Percentiles rank a stretch among this genome's conserved stretches.
Evolutionary conservation across 2,113 vertebrate genomes (phyloP).

Genomic region (Halcyon senegalensis): DNA sequence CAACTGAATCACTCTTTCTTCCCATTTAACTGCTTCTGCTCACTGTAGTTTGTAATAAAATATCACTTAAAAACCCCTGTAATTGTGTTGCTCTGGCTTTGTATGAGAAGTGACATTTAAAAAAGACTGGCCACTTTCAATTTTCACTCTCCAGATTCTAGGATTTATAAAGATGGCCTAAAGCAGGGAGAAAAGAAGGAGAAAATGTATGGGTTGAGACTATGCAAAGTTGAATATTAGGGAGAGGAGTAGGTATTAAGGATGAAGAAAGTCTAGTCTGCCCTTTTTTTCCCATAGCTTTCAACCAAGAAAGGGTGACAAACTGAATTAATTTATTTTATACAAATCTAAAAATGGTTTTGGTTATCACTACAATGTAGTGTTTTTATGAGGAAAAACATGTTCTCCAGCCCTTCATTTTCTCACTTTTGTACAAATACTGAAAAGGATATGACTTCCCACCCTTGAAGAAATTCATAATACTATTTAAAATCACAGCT

Average conservation of each 20-base stretch:
- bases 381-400: not conserved
- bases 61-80: not conserved
- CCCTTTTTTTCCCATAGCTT: not conserved
- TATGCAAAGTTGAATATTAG: not conserved
- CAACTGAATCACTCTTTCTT: slow-evolving; percentile 2
- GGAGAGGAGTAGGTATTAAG: not conserved
- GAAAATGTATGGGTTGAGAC: not conserved
- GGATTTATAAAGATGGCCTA: not conserved
- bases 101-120: not conserved
- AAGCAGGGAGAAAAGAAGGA: not conserved
- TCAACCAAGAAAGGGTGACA: not conserved
- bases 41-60: not conserved
- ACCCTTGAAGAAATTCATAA: not conserved
- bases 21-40: slow-evolving; percentile 14
- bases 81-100: not conserved
- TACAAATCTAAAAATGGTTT: not conserved
- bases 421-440: not conserved
- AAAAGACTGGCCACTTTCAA: not conserved
- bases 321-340: not conserved
- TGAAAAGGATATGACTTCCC: not conserved
- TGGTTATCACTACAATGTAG: not conserved
- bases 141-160: not conserved
- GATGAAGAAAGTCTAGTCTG: not conserved
- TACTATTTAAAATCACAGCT: not conserved
- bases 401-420: not conserved